Conservation (phyloP, 2,888 invertebrate species). For the Eupithecia tripunctaria region DNA sequence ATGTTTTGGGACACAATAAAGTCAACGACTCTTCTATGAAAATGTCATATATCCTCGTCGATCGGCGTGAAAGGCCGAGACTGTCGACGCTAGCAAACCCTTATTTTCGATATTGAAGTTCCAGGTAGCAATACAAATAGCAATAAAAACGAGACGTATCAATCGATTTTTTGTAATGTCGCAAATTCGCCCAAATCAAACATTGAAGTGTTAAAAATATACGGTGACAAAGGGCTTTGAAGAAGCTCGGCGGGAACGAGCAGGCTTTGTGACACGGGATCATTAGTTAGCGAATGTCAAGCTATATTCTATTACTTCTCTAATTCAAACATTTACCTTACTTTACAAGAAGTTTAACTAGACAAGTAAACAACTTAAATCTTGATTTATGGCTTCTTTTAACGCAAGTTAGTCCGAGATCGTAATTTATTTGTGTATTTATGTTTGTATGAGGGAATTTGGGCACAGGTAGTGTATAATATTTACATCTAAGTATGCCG, state of each 20-base stretch:
- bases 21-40: conserved; percentile 69
- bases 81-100: conserved; percentile 67
- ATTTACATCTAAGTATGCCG: conserved; percentile 5
- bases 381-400: conserved; percentile 65
- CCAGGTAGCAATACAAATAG: conserved; percentile 82
- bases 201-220: conserved; percentile 82
- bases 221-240: conserved; percentile 71
- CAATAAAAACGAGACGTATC: conserved; percentile 81
- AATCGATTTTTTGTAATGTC: conserved; percentile 76
- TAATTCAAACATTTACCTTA: conserved; percentile 67
- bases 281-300: conserved; percentile 81
- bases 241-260: conserved; percentile 70
- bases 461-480: conserved; percentile 22
- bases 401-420: conserved; percentile 30
- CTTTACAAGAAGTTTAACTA: conserved; percentile 71
- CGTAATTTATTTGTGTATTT: conserved; percentile 47
- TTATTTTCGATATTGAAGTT: conserved; percentile 65
- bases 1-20: conserved; percentile 68
- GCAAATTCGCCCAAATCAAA: conserved; percentile 82
- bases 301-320: conserved; percentile 62
- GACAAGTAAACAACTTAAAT: conserved; percentile 74
- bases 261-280: conserved; percentile 69
- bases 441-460: conserved; percentile 16
- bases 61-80: conserved; percentile 59
- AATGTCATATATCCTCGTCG: conserved; percentile 66